phyloP scores from a whole-genome alignment of 2,113 vertebrate genomes.

The Scomber colias region DNA sequence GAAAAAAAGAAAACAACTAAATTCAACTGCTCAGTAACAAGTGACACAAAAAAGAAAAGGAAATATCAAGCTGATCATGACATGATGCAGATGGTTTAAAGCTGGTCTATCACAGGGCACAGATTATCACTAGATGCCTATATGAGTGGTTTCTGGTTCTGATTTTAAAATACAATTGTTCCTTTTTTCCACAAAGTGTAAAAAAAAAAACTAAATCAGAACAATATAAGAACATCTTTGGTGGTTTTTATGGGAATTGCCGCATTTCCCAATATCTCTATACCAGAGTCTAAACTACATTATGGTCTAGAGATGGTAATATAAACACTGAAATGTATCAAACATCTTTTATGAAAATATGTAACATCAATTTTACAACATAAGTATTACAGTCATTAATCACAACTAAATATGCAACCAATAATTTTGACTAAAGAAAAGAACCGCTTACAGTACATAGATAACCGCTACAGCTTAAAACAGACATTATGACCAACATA shows the following conservation, averaged over 20 bases:
- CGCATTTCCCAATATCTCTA: neutral
- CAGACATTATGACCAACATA: neutral
- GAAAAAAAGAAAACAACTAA: neutral
- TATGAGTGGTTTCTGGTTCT: too few relatives aligned
- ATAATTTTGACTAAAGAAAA: neutral
- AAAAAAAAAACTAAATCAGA: too few relatives aligned
- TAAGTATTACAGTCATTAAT: neutral
- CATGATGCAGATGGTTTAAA: neutral
- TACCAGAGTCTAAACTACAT: neutral
- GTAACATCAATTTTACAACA: constrained; percentile 7
- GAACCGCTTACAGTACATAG: neutral
- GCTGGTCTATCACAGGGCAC: too few relatives aligned
- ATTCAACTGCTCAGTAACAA: neutral
- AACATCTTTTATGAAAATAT: neutral
- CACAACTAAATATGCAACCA: neutral
- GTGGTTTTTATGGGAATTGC: too few relatives aligned
- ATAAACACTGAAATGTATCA: constrained; percentile 21
- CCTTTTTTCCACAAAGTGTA: too few relatives aligned
- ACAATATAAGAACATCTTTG: too few relatives aligned
- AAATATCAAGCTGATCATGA: too few relatives aligned
- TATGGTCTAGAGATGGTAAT: neutral
- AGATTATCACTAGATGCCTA: too few relatives aligned
- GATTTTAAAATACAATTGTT: too few relatives aligned
- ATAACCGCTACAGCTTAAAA: constrained; percentile 3
- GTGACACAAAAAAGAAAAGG: neutral